These are phyloP conservation scores for Chamaetylas fuelleborni DNA, from an alignment of 2,113 vertebrate species.

Conservation along the genomic window DNA sequence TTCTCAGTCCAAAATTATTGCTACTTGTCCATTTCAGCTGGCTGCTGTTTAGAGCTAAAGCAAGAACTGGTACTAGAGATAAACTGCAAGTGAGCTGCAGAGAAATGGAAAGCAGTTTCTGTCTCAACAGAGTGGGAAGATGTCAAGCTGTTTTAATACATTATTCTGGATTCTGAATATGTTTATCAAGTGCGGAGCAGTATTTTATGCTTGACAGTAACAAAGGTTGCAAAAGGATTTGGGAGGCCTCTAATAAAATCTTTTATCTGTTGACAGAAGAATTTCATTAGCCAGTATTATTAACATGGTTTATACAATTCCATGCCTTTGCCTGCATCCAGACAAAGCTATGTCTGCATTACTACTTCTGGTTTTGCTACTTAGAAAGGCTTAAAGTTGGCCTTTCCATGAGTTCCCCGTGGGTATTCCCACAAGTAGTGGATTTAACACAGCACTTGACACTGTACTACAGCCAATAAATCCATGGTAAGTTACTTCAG, in stretches of 20 bases:
- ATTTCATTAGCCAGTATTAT: background rate
- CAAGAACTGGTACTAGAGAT: too few species aligned
- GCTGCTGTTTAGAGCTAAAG: background rate
- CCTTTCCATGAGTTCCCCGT: background rate
- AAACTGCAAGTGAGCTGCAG: background rate
- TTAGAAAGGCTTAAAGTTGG: background rate
- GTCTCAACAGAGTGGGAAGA: background rate
- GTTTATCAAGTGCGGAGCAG: background rate
- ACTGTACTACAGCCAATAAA: background rate
- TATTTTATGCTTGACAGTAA: background rate
- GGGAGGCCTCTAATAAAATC: background rate
- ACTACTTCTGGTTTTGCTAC: background rate
- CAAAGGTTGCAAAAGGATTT: background rate
- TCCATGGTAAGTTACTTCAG: background rate
- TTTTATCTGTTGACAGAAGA: background rate
- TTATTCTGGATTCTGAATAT: background rate
- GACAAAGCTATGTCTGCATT: background rate
- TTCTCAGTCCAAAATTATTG: background rate
- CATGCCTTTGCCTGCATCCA: background rate
- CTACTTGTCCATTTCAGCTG: background rate
- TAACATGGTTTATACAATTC: background rate
- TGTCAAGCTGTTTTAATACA: background rate
- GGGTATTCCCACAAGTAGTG: background rate
- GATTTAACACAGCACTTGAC: background rate
- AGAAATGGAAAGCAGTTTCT: background rate